Evolutionary conservation across 2,113 vertebrate species (phyloP).

Genomic region (Martes martes): DNA sequence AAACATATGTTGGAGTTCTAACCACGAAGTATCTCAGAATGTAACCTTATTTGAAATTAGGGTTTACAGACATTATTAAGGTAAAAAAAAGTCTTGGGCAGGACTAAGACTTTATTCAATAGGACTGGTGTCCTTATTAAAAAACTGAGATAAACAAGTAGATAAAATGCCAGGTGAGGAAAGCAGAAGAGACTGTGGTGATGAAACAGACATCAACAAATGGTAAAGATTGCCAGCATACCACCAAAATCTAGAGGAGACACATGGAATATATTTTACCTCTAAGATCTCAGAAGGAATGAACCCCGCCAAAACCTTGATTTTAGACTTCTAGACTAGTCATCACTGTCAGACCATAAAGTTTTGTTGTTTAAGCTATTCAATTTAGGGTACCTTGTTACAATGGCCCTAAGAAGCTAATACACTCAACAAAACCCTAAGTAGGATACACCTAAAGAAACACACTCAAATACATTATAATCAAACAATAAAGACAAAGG

Average conservation of each 20-base stretch:
- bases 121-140: not conserved
- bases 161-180: not conserved
- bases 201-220: not conserved
- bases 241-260: not conserved
- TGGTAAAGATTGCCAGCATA: not conserved
- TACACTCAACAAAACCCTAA: not conserved
- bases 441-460: not conserved
- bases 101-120: not conserved
- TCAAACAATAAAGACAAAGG: not conserved
- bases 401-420: not conserved
- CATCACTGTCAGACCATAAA: not conserved
- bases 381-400: not conserved
- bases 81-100: not conserved
- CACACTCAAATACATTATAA: not conserved
- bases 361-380: not conserved
- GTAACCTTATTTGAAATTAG: not conserved
- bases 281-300: not conserved
- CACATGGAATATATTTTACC: not conserved
- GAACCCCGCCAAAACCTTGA: not conserved
- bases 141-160: not conserved
- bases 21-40: not conserved
- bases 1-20: not conserved
- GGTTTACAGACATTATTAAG: not conserved
- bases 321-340: not conserved
- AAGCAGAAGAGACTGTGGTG: not conserved